Conservation (phyloP, 2,113 vertebrate species). For the Stegastes partitus region DNA sequence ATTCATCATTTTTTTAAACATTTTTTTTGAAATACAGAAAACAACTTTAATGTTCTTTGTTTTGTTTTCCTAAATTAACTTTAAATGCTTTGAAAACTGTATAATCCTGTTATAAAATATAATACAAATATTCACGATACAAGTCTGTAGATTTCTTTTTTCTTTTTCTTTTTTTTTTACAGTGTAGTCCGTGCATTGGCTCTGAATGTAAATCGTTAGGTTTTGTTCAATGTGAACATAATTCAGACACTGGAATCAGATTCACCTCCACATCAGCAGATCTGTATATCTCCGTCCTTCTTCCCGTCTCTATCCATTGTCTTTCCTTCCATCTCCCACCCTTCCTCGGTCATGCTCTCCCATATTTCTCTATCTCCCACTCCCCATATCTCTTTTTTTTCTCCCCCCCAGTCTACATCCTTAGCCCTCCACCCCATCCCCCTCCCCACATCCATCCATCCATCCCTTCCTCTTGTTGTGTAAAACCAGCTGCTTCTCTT, state of each 20-base stretch:
- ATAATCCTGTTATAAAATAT: no score
- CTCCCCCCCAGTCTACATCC: no score
- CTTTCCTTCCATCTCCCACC: constrained; percentile 26
- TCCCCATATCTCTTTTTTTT: constrained; percentile 39
- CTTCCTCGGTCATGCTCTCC: constrained; percentile 33
- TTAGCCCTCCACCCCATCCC: background rate
- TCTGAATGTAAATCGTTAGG: constrained; percentile 10
- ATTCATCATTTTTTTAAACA: no score
- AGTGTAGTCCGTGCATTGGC: background rate
- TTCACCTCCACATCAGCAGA: constrained; percentile 11
- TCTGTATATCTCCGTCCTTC: background rate
- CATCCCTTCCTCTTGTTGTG: constrained; percentile 47
- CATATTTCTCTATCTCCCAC: constrained; percentile 30
- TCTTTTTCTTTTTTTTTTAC: no score
- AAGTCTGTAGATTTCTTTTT: no score
- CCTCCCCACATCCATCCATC: constrained; percentile 28
- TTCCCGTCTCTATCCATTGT: background rate
- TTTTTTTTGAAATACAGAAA: no score
- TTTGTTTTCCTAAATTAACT: no score
- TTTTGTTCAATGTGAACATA: no score
- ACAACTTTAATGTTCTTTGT: no score
- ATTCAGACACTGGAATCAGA: background rate
- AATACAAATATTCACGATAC: no score
- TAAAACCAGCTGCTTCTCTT: constrained; percentile 60
- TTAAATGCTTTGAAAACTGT: no score